Conservation (phyloP, 2,113 vertebrate genomes). For the Coptodon rendalli region DNA sequence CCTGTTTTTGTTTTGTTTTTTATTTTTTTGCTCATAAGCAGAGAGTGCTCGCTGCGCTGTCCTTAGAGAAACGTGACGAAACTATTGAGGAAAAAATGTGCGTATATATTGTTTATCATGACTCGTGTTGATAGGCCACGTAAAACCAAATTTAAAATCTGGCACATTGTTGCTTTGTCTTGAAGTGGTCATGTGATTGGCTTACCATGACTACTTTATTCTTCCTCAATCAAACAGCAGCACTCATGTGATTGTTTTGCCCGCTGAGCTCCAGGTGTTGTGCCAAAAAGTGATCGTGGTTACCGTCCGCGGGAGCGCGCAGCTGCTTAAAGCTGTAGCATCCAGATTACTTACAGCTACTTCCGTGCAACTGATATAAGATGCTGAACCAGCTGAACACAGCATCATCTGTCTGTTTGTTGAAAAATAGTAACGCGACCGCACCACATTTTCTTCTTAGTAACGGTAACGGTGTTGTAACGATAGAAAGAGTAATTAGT, state of each 20-base stretch:
- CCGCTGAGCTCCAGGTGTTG: neutral
- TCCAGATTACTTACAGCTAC: accelerated
- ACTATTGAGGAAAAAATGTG: accelerated
- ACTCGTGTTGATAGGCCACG: too few relatives aligned
- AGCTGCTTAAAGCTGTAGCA: neutral
- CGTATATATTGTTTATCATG: neutral
- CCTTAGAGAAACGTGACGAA: neutral
- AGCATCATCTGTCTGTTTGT: neutral
- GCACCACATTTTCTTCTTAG: neutral
- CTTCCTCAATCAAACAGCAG: neutral
- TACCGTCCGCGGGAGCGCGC: accelerated
- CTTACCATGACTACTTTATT: neutral
- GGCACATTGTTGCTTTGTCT: neutral
- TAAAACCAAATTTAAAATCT: neutral
- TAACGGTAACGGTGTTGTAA: accelerated
- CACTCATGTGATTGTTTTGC: neutral
- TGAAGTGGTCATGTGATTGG: neutral
- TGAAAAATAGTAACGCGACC: neutral
- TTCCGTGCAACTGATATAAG: accelerated
- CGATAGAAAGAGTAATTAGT: neutral
- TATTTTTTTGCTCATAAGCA: neutral
- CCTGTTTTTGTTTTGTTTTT: neutral
- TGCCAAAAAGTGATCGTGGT: neutral
- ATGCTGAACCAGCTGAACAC: accelerated
- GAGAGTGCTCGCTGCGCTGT: neutral